These are phyloP conservation scores for Notodonta dromedarius DNA, from an alignment of 2,888 invertebrate genomes.

Conservation along the genomic window DNA sequence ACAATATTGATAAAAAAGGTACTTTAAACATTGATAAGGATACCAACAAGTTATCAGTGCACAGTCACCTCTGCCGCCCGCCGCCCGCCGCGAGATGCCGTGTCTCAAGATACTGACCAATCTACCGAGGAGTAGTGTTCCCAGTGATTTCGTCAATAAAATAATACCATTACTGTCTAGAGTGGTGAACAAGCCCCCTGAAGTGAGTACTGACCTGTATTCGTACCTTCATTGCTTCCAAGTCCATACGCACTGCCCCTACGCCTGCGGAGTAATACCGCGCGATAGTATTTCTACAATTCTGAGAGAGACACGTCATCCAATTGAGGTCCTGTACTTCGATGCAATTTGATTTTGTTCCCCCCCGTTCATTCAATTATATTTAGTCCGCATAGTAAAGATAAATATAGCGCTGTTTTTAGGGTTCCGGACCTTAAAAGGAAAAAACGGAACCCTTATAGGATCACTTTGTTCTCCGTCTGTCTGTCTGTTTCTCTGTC, in stretches of 20 bases:
- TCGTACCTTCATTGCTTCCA: background rate
- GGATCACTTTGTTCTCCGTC: no score
- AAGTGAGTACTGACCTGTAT: slow-evolving; percentile 39
- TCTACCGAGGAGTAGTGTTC: slow-evolving; percentile 54
- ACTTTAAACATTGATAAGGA: slow-evolving; percentile 3
- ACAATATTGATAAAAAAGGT: background rate
- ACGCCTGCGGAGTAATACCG: background rate
- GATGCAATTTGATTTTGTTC: background rate
- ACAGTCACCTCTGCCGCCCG: background rate
- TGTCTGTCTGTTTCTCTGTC: no score
- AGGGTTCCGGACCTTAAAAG: no score
- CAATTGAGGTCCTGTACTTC: background rate
- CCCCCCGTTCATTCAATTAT: no score
- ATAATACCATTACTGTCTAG: slow-evolving; percentile 54
- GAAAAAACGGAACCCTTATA: no score
- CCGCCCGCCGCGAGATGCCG: slow-evolving; percentile 52
- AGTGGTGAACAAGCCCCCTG: slow-evolving; percentile 46
- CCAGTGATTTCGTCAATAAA: slow-evolving; percentile 56
- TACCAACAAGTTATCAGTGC: background rate
- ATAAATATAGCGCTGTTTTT: no score
- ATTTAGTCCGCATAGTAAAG: no score
- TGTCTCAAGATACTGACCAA: slow-evolving; percentile 66
- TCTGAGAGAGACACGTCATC: no score
- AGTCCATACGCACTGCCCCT: background rate
- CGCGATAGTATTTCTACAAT: no score